Evolutionary conservation across 2,113 vertebrate genomes (phyloP).

Genomic region (Ptyas mucosa): DNA sequence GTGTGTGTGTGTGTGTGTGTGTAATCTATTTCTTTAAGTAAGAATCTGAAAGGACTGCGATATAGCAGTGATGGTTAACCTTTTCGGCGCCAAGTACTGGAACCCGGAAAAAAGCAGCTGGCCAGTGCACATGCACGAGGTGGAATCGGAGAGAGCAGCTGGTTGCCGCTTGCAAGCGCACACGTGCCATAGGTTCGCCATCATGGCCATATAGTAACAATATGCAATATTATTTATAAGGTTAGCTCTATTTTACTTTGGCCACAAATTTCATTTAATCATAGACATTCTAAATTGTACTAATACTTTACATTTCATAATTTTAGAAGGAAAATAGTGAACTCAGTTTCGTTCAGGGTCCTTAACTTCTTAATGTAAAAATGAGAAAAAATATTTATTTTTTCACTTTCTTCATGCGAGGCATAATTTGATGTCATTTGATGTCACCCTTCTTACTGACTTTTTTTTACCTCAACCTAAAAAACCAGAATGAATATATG

Average conservation of each 20-base stretch:
- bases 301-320: neutral
- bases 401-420: neutral
- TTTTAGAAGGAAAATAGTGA: neutral
- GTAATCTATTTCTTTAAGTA: neutral
- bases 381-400: neutral
- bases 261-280: neutral
- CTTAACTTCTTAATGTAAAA: neutral
- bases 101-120: too few species aligned
- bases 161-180: too few species aligned
- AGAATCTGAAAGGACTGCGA: neutral
- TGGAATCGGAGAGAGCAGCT: too few species aligned
- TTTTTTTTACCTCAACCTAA: neutral
- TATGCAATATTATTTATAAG: neutral
- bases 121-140: too few species aligned
- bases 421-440: neutral
- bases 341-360: neutral
- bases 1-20: neutral
- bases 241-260: neutral
- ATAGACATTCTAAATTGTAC: neutral
- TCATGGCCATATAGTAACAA: neutral
- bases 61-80: neutral
- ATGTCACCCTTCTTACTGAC: neutral
- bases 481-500: neutral
- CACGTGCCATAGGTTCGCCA: too few species aligned
- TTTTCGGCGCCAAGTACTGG: too few species aligned